These are phyloP conservation scores for Brachylomia viminalis DNA, from an alignment of 2,888 invertebrate species.

Conservation along the genomic window DNA sequence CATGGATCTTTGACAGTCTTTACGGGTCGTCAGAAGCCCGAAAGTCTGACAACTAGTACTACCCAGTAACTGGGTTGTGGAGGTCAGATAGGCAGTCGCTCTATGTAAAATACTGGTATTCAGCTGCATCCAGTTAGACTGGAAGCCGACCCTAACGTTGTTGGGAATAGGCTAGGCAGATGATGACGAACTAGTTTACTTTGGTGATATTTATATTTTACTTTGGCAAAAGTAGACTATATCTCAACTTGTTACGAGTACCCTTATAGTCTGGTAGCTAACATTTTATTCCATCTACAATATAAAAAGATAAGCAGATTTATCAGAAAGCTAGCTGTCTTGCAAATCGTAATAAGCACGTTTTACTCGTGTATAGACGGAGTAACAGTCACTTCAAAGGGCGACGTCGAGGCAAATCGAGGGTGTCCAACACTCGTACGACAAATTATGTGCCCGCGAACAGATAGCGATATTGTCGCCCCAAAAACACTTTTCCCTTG, in stretches of 20 bases:
- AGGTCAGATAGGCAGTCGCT: no score
- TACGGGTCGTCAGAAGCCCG: no score
- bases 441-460: constrained; percentile 85
- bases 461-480: constrained; percentile 85
- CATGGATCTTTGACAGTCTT: no score
- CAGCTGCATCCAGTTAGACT: no score
- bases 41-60: no score
- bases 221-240: not conserved
- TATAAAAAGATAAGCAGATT: constrained; percentile 1
- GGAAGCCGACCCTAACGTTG: no score
- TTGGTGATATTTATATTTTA: not conserved
- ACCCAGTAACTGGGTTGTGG: no score
- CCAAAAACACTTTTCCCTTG: constrained; percentile 86
- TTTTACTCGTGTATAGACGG: constrained; percentile 28
- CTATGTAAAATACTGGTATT: no score
- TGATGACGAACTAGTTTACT: no score
- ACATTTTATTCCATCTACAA: not conserved
- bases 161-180: no score
- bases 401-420: constrained; percentile 70
- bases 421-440: constrained; percentile 77
- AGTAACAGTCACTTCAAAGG: constrained; percentile 70
- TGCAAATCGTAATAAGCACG: constrained; percentile 39
- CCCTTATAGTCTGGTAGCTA: not conserved
- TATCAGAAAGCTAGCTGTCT: constrained; percentile 2
- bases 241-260: not conserved